Evolutionary conservation across 2,888 invertebrate genomes (phyloP).

Genomic region (Philonicus albiceps): DNA sequence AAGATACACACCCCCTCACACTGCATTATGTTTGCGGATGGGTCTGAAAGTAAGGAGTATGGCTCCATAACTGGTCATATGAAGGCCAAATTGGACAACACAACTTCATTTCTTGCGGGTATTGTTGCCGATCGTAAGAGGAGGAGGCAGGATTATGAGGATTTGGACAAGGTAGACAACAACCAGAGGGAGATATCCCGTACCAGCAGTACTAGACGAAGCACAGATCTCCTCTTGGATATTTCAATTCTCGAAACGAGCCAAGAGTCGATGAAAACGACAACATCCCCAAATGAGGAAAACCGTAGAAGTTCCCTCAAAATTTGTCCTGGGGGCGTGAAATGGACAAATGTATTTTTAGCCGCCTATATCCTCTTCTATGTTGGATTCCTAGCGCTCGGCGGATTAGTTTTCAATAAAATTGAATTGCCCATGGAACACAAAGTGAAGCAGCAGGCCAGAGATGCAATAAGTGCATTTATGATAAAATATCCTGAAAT

Average conservation of each 20-base stretch:
- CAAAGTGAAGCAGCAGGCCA: conserved; percentile 65
- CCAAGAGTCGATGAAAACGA: neutral
- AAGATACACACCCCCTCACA: neutral
- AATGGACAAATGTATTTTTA: conserved; percentile 53
- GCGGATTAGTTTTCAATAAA: conserved; percentile 72
- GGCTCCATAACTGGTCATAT: neutral
- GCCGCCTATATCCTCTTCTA: conserved; percentile 70
- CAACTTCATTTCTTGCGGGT: conserved; percentile 1
- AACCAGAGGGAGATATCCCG: neutral
- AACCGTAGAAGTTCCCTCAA: conserved; percentile 39
- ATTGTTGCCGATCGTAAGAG: neutral
- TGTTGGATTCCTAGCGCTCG: conserved; percentile 70
- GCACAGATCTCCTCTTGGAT: conserved; percentile 37
- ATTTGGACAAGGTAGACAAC: neutral
- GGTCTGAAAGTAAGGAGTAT: neutral
- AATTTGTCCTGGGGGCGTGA: conserved; percentile 5
- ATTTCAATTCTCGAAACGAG: neutral
- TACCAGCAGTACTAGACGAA: conserved; percentile 39
- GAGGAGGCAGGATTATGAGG: conserved; percentile 1
- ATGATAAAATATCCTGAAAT: conserved; percentile 69
- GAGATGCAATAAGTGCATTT: conserved; percentile 67
- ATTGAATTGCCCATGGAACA: conserved; percentile 73
- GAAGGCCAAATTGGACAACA: neutral
- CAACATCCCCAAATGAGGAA: conserved; percentile 40
- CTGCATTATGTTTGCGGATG: conserved; percentile 10